Evolutionary conservation across 2,888 invertebrate genomes (phyloP).

Genomic region (Auanema sp.): DNA sequence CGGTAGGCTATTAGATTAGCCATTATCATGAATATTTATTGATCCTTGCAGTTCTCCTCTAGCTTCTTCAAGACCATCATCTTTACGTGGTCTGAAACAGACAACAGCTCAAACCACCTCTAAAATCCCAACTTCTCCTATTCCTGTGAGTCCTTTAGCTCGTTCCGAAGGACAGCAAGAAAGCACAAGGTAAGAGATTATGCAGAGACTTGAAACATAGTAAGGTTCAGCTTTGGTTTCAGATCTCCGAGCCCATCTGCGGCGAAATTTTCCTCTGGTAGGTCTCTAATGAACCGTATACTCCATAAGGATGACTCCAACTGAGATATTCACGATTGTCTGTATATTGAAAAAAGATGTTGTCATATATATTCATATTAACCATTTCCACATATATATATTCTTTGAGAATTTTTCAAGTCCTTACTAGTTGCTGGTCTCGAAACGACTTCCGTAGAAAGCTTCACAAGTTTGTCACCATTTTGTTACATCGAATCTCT

Average conservation of each 20-base stretch:
- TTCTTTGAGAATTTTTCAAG: not conserved
- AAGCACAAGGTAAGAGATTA: constrained; percentile 1
- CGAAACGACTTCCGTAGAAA: not conserved
- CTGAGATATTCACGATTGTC: constrained; percentile 7
- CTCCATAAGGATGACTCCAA: constrained; percentile 20
- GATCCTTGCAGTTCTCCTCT: constrained; percentile 15
- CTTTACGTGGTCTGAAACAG: constrained; percentile 28
- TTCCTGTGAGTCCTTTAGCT: constrained; percentile 22
- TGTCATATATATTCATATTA: not conserved
- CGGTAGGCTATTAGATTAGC: constrained; percentile 7
- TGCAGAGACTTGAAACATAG: not conserved
- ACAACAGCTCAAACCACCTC: constrained; percentile 10
- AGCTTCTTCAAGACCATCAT: constrained; percentile 30
- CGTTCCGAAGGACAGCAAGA: constrained; percentile 7
- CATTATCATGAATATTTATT: not conserved
- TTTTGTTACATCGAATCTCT: no score
- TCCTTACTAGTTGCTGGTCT: constrained; percentile 2
- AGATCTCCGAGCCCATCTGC: constrained; percentile 17
- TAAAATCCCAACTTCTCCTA: constrained; percentile 20
- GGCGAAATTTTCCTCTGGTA: constrained; percentile 1
- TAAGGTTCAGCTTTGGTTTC: not conserved
- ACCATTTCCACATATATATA: no score
- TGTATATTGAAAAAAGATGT: constrained; percentile 5
- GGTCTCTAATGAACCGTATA: constrained; percentile 20
- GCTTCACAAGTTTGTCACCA: no score